These are phyloP conservation scores for Pipistrellus nathusii DNA, from an alignment of 2,797 vertebrate genomes.

Conservation along the genomic window DNA sequence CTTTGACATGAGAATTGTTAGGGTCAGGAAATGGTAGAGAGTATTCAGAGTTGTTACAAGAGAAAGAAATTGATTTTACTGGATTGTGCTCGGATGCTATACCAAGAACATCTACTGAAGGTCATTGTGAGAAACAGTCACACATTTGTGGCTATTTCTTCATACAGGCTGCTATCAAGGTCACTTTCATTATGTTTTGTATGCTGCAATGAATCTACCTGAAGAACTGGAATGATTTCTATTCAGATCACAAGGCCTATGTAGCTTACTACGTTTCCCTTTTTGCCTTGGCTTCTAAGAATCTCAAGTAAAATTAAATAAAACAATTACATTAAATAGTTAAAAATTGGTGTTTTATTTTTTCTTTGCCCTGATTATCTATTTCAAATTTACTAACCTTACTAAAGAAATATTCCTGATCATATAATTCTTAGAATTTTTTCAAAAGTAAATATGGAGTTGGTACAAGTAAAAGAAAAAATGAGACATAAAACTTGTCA, in stretches of 20 bases:
- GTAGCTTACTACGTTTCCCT: constrained; percentile 33
- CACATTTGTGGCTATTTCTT: not conserved
- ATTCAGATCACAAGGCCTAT: constrained; percentile 43
- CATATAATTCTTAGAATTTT: constrained; percentile 29
- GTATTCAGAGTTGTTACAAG: not conserved
- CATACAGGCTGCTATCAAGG: not conserved
- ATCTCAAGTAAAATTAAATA: constrained; percentile 52
- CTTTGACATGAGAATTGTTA: not conserved
- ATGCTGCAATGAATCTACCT: not conserved
- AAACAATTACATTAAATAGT: constrained; percentile 8
- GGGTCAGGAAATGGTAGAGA: constrained; percentile 1
- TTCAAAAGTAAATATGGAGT: not conserved
- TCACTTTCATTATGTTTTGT: not conserved
- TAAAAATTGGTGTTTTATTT: not conserved
- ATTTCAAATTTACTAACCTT: constrained; percentile 26
- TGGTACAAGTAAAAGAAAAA: constrained; percentile 13
- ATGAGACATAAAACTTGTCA: not conserved
- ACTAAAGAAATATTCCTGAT: constrained; percentile 42
- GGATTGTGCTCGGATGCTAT: not conserved
- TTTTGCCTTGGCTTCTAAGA: constrained; percentile 1
- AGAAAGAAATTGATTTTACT: constrained; percentile 6
- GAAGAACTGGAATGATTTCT: constrained; percentile 4
- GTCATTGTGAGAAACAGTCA: not conserved
- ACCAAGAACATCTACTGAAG: not conserved
- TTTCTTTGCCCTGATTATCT: constrained; percentile 48